Percentiles rank a stretch among this genome's conserved stretches.
Conservation (phyloP, 2,888 invertebrate genomes). For the Zeuzera pyrina region DNA sequence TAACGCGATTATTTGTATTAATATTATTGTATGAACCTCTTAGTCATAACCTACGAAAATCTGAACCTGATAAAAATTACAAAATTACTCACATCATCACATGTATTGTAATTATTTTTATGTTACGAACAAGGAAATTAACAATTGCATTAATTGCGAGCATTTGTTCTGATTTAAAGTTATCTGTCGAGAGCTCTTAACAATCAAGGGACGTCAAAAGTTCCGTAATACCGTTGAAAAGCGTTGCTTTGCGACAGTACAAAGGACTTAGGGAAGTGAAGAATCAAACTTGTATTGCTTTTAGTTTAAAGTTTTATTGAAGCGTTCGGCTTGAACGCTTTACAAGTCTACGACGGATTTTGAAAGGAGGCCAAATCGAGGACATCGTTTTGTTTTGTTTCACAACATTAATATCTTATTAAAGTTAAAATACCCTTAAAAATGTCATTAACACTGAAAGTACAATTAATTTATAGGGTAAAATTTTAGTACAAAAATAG, state of each 20-base stretch:
- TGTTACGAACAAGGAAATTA: not conserved
- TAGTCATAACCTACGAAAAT: not conserved
- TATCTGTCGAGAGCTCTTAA: slow-evolving; percentile 19
- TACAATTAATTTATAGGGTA: no score
- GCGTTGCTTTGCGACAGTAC: slow-evolving; percentile 36
- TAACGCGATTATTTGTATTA: no score
- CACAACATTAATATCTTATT: no score
- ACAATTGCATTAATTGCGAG: not conserved
- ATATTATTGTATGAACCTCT: no score
- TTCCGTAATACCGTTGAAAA: slow-evolving; percentile 43
- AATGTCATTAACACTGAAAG: no score
- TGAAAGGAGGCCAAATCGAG: no score
- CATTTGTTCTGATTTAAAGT: slow-evolving; percentile 8
- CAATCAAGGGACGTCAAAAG: slow-evolving; percentile 42
- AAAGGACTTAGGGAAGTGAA: slow-evolving; percentile 22
- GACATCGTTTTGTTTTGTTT: no score
- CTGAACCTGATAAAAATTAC: not conserved
- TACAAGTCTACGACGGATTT: no score
- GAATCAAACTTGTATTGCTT: slow-evolving; percentile 32
- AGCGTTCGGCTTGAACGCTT: slow-evolving; percentile 7
- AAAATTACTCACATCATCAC: no score
- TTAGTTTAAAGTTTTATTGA: slow-evolving; percentile 39
- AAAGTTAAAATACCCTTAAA: no score
- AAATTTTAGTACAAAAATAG: no score
- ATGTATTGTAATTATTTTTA: no score